Conservation (phyloP, 2,113 vertebrate genomes). For the Aldabrachelys gigantea region DNA sequence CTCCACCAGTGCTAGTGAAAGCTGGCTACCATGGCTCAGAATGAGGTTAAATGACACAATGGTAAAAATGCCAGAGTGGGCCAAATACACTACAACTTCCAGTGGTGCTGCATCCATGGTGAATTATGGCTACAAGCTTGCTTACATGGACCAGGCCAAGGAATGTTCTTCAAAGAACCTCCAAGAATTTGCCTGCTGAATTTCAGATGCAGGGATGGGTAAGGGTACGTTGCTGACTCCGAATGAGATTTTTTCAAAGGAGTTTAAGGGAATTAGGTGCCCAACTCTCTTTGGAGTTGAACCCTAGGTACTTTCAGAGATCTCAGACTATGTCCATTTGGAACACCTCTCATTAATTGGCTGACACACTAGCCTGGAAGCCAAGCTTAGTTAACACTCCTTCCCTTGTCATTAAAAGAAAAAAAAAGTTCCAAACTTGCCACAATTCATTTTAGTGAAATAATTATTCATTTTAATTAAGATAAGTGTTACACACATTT, state of each 20-base stretch:
- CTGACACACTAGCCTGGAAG: not conserved
- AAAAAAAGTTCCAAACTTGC: not conserved
- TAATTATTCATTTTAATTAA: slow-evolving; percentile 64
- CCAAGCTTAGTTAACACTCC: not conserved
- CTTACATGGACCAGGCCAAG: not conserved
- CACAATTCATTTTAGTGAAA: slow-evolving; percentile 49
- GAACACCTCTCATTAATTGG: not conserved
- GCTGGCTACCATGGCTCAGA: not conserved
- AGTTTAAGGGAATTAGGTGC: not conserved
- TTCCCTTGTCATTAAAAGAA: not conserved
- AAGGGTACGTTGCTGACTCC: fast-evolving
- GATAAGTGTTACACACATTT: slow-evolving; percentile 37
- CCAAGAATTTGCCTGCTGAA: not conserved
- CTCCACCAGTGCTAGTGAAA: not conserved
- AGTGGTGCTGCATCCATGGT: not conserved
- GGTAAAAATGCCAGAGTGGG: not conserved
- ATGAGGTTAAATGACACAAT: not conserved
- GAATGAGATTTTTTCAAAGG: not conserved
- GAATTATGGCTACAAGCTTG: not conserved
- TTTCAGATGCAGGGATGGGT: not conserved
- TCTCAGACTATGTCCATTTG: not conserved
- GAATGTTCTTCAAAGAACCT: not conserved
- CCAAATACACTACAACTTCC: not conserved
- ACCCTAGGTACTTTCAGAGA: fast-evolving
- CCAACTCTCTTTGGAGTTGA: not conserved